Base-by-base conservation (phyloP, 2,797 vertebrate species). In the Steatocranus sp. region DNA sequence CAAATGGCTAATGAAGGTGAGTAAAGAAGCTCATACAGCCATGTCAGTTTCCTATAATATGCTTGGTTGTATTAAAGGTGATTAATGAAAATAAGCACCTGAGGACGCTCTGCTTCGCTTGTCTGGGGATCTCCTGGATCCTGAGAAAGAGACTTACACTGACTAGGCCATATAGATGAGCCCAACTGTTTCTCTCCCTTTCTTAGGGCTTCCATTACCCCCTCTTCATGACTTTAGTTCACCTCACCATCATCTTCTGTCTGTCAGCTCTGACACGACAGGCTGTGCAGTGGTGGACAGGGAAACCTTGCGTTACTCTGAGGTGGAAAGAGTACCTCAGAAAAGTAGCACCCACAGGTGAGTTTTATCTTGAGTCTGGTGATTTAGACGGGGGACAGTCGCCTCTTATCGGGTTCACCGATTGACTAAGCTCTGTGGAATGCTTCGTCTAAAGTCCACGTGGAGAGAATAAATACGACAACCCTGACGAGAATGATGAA, bases 1-100 rank as follows among this genome's bases (percentile, higher is more conserved):
- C 96, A 98, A 99, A 91, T 98, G 98, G 98, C 96, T 99, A 9
- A 97, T 98, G 87, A 97, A 97, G 96, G 97, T 97, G 90, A 82
- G 86, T 56, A 17, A 48, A 36, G 3, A 12, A 8, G 17, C 7
- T 66, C 15, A 15, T 11, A 30, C n/a, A 70, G 41, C 23, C 15
- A 11, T 46, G 66, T n/a, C 43, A 46, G 43, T n/a, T n/a, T 73
- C 25, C 2, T 30, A 27, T n/a, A 48, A 23, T n/a, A 41, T 3
- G 15, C 66, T 70, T 70, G 41, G 15, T 46, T 30, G 9, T 66
- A 23, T 66, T 66, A 66, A 41, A 41, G 36, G n/a, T 18, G 2
- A 70, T 70, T 70, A 43, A 46, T 43, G 38, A 27, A 70, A 46
- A 30, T 48, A 30, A 30, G 9, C 66, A 18, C 10, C 23, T 30